Conservation (phyloP, 1,140 invertebrate genomes). For the Daktulosphaira vitifoliae region DNA sequence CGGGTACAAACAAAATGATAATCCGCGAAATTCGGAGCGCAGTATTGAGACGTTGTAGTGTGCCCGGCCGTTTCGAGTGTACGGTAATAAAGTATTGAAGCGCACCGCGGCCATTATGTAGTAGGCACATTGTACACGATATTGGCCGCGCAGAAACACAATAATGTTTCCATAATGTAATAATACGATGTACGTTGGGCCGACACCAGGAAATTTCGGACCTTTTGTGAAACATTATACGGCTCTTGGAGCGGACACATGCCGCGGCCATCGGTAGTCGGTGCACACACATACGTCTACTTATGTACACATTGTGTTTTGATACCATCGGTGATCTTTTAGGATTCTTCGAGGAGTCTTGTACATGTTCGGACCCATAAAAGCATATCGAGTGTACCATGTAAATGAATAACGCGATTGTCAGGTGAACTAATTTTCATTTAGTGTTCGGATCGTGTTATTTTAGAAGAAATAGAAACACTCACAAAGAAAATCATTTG, state of each 20-base stretch:
- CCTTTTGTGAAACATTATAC: constrained; percentile 32
- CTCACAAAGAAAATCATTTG: too few relatives aligned
- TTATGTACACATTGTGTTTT: neutral
- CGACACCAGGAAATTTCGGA: constrained; percentile 29
- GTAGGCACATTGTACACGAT: too few relatives aligned
- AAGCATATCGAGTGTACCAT: too few relatives aligned
- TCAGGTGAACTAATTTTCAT: too few relatives aligned
- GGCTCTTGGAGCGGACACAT: constrained; percentile 11
- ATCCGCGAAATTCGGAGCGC: constrained; percentile 2
- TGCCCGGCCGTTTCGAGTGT: too few relatives aligned
- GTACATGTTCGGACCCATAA: neutral
- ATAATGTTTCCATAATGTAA: constrained; percentile 28
- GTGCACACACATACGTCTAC: neutral
- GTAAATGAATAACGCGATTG: too few relatives aligned
- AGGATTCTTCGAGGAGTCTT: neutral
- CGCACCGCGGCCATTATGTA: too few relatives aligned
- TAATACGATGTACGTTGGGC: constrained; percentile 1
- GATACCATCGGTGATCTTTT: constrained; percentile 11
- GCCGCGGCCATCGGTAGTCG: neutral
- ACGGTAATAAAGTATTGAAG: neutral
- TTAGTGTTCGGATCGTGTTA: too few relatives aligned
- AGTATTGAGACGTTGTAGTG: too few relatives aligned
- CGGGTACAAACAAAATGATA: neutral
- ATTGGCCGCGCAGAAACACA: constrained; percentile 6
- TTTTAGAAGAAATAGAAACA: too few relatives aligned